Evolutionary conservation across 2,888 invertebrate species (phyloP).

Genomic region (Himalopsyche japonica): DNA sequence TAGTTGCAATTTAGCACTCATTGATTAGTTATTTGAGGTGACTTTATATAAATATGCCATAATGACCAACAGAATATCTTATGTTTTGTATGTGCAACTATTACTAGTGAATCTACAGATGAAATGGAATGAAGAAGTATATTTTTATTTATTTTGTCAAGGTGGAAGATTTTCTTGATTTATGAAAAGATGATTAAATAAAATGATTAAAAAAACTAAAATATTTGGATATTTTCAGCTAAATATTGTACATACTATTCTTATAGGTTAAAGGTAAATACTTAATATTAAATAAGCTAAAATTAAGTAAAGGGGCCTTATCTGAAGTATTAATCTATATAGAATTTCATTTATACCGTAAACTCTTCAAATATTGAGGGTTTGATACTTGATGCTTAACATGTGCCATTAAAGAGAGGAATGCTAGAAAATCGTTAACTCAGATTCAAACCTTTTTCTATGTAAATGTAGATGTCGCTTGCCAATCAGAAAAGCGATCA

Average conservation of each 20-base stretch:
- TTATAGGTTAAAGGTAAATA: background rate
- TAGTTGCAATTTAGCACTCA: too few species aligned
- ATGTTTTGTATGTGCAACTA: too few species aligned
- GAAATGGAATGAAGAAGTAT: too few species aligned
- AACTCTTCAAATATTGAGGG: background rate
- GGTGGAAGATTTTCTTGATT: too few species aligned
- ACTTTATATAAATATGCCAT: too few species aligned
- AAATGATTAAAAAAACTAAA: too few species aligned
- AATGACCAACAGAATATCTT: too few species aligned
- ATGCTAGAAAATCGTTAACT: background rate
- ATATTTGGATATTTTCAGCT: background rate
- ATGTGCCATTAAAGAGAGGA: background rate
- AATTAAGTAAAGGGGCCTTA: background rate
- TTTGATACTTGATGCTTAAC: background rate
- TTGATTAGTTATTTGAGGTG: too few species aligned
- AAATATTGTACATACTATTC: background rate
- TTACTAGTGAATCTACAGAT: too few species aligned
- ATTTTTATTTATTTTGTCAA: too few species aligned
- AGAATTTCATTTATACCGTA: background rate
- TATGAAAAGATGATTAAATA: too few species aligned
- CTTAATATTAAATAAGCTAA: background rate
- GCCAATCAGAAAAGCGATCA: background rate
- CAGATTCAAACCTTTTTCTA: background rate
- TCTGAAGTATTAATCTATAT: background rate
- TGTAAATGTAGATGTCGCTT: background rate